Percentiles rank a stretch among this genome's conserved stretches.
Conservation (phyloP, 2,888 invertebrate genomes). For the Bhutanitis thaidina region DNA sequence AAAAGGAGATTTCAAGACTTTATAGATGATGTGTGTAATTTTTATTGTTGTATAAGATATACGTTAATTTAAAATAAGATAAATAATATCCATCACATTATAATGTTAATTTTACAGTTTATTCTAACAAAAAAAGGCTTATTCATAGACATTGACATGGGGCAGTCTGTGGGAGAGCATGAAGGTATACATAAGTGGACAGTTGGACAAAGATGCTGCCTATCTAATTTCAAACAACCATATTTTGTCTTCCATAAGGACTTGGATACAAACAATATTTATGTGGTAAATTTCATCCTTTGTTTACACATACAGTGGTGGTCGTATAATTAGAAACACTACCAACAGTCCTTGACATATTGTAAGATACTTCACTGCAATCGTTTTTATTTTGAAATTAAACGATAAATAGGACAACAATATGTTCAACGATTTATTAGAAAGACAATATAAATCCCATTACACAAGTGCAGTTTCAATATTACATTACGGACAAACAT, state of each 20-base stretch:
- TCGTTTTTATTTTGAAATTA: too few species aligned
- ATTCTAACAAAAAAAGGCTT: constrained; percentile 87
- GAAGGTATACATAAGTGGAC: constrained; percentile 96
- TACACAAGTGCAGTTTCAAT: too few species aligned
- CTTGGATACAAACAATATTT: constrained; percentile 84
- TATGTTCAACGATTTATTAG: too few species aligned
- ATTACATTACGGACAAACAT: too few species aligned
- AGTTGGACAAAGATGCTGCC: constrained; percentile 90
- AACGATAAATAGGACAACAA: too few species aligned
- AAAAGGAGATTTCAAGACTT: constrained; percentile 92
- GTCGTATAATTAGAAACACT: too few species aligned
- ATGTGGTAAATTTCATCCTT: constrained; percentile 81
- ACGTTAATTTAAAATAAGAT: too few species aligned
- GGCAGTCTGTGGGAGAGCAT: constrained; percentile 88
- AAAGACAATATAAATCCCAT: too few species aligned
- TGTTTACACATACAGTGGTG: too few species aligned
- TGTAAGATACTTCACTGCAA: too few species aligned
- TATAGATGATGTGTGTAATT: constrained; percentile 88
- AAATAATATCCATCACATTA: too few species aligned
- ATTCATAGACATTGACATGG: constrained; percentile 91
- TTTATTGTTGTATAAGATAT: background rate
- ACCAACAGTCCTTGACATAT: too few species aligned
- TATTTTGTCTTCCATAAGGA: constrained; percentile 89
- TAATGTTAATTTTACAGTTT: constrained; percentile 82
- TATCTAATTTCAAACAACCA: constrained; percentile 81